Evolutionary conservation across 1,140 invertebrate genomes (phyloP).

Genomic region (Coptotermes formosanus): DNA sequence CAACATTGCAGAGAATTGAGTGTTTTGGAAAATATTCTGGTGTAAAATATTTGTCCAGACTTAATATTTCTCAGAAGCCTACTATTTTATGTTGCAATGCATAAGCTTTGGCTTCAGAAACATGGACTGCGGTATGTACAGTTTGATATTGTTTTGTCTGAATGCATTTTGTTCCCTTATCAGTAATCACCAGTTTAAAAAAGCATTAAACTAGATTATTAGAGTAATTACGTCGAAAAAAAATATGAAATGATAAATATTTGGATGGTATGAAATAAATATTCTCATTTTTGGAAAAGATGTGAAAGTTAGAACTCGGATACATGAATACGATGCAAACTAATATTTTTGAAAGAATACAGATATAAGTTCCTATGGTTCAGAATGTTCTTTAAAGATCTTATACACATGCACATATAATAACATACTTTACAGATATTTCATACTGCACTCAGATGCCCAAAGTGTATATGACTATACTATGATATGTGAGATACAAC

Average conservation of each 20-base stretch:
- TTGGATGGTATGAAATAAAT: neutral
- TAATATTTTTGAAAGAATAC: no score
- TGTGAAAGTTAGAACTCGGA: neutral
- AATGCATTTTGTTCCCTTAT: neutral
- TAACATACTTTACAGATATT: no score
- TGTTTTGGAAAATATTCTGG: neutral
- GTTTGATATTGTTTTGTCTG: neutral
- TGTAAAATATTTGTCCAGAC: neutral
- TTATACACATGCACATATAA: no score
- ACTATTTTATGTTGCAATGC: neutral
- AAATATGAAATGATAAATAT: neutral
- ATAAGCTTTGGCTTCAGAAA: neutral
- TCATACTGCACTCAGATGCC: no score
- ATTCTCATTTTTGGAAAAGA: neutral
- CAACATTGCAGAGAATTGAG: neutral
- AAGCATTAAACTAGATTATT: neutral
- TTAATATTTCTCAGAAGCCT: no score
- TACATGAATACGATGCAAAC: neutral
- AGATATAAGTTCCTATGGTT: no score
- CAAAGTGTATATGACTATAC: no score
- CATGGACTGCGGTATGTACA: neutral
- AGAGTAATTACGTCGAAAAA: neutral
- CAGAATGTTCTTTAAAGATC: no score
- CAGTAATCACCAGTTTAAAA: neutral
- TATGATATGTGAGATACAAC: no score